These are phyloP conservation scores for Drymodes brunneopygia DNA, from an alignment of 2,113 vertebrate species.

Conservation along the genomic window DNA sequence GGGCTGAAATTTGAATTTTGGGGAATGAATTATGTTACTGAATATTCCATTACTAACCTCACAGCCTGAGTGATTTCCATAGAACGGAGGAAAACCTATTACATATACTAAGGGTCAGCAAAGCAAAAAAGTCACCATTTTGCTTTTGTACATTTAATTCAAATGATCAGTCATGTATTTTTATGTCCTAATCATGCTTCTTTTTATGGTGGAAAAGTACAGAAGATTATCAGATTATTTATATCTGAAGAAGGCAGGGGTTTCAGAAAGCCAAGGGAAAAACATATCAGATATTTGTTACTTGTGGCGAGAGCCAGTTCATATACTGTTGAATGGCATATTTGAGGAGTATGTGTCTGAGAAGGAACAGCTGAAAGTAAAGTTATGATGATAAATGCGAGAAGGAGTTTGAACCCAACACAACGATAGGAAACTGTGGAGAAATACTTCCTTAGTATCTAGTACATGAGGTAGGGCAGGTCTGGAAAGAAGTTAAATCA, in stretches of 20 bases:
- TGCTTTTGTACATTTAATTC: not conserved
- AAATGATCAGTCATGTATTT: not conserved
- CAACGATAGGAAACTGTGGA: not conserved
- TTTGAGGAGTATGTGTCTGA: not conserved
- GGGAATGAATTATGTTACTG: not conserved
- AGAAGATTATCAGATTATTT: not conserved
- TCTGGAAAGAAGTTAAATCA: not conserved
- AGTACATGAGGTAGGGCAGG: not conserved
- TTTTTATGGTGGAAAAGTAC: not conserved
- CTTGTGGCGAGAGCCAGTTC: not conserved
- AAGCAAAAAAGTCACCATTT: not conserved
- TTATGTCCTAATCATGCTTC: not conserved
- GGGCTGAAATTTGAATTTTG: slow-evolving; percentile 39
- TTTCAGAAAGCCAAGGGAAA: not conserved
- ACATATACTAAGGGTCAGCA: not conserved
- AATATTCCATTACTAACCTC: slow-evolving; percentile 14
- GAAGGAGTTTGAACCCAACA: not conserved
- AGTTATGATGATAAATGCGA: not conserved
- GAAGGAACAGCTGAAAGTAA: not conserved
- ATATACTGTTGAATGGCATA: not conserved
- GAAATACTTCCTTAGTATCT: not conserved
- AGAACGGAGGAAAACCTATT: not conserved
- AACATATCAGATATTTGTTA: not conserved
- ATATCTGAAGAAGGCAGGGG: not conserved
- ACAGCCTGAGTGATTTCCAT: not conserved